phyloP scores from a whole-genome alignment of 2,888 invertebrate genomes.

The Iphiclides podalirius region DNA sequence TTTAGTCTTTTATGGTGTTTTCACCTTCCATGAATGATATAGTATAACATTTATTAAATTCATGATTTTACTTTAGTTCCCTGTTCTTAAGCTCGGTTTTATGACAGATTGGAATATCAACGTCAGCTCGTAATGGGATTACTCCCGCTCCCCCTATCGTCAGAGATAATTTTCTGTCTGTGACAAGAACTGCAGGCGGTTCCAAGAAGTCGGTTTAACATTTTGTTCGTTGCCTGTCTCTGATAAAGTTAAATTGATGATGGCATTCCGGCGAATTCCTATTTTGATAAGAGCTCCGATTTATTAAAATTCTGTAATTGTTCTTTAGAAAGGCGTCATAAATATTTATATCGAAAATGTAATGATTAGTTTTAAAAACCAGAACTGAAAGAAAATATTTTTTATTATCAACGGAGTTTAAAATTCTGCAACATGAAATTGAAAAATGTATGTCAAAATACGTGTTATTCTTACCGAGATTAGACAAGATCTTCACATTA shows the following conservation, averaged over 20 bases:
- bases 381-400: too few relatives aligned
- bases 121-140: constrained; percentile 57
- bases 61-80: constrained; percentile 6
- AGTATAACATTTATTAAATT: constrained; percentile 1
- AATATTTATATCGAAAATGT: too few relatives aligned
- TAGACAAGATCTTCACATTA: too few relatives aligned
- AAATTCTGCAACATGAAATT: too few relatives aligned
- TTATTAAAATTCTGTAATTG: too few relatives aligned
- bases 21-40: background rate
- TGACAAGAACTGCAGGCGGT: constrained; percentile 38
- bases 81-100: constrained; percentile 26
- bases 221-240: constrained; percentile 25
- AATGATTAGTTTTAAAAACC: too few relatives aligned
- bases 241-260: constrained; percentile 19
- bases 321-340: too few relatives aligned
- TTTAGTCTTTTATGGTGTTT: too few relatives aligned
- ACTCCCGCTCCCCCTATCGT: constrained; percentile 36
- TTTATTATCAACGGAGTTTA: too few relatives aligned
- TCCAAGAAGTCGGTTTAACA: constrained; percentile 34
- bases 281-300: background rate
- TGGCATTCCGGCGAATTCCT: background rate
- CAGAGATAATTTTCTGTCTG: constrained; percentile 29
- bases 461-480: too few relatives aligned
- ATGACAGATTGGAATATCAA: constrained; percentile 51
- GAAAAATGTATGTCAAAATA: too few relatives aligned